Evolutionary conservation across 1,140 invertebrate species (phyloP), one percentile per base, ranked within the genome.

Genomic region (Lepidurus arcticus): DNA sequence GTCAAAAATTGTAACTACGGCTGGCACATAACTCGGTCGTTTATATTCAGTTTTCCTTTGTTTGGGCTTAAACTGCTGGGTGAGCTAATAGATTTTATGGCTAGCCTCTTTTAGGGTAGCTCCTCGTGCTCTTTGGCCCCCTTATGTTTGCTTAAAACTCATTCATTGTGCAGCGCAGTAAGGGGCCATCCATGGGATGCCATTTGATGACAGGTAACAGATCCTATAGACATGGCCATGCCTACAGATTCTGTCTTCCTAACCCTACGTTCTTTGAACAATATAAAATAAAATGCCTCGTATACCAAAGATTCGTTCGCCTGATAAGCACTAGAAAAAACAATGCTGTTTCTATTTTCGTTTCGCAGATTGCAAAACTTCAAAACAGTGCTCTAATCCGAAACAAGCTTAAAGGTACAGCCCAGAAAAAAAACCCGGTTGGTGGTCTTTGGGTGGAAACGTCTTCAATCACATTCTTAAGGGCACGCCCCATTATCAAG

Each of bases 61-160:
- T 65, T 16, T 65, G 53, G 53, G 45, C 53, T 65, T 65, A 65
- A 65, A 65, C 53, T 65, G 53, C 16, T 21, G n/a, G 53, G 53
- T 65, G 53, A 65, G 53, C 53, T 65, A 65, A 65, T 65, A 65
- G 53, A 65, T 65, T 65, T 65, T 65, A 65, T 65, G 53, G 53
- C 53, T 65, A 16, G 53, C 53, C 21, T 65, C 53, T 65, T 65
- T 65, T 65, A 65, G 16, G 13, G 53, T 13, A 21, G 53, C 53
- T 21, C 34, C 34, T 34, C 34, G 34, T 34, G 34, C 16, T 47
- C 45, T 47, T 10, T 21, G 6, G 9, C 53, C 53, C 53, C 13
- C 53, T 16, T 65, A 13, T 65, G 34, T 34, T 34, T 34, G 34
- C 34, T 65, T 21, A 13, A 65, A 65, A 65, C 53, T 65, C 53